phyloP scores from a whole-genome alignment of 2,113 vertebrate genomes.

The Dunckerocampus dactyliophorus region DNA sequence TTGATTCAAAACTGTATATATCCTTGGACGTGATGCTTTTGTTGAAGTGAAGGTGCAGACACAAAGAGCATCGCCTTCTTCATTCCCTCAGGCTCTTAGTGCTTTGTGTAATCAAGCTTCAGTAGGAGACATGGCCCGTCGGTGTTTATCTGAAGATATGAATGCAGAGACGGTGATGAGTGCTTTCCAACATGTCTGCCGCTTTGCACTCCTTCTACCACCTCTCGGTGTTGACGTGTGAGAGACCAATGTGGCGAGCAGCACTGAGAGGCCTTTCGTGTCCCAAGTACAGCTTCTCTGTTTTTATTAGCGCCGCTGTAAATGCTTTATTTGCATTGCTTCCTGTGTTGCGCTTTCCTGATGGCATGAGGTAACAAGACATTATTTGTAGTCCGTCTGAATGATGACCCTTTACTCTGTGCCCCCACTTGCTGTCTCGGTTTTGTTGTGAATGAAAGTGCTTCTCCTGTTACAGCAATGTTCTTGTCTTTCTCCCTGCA shows the following conservation, averaged over 20 bases:
- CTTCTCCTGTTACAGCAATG: constrained; percentile 21
- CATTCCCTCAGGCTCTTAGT: background rate
- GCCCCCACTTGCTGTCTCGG: background rate
- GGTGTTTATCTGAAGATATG: constrained; percentile 15
- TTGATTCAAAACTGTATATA: too few species aligned
- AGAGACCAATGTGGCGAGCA: constrained; percentile 13
- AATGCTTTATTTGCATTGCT: background rate
- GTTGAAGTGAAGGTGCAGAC: background rate
- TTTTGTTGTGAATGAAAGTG: constrained; percentile 20
- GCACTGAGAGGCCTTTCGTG: constrained; percentile 14
- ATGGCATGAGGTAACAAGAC: constrained; percentile 17
- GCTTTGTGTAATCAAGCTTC: constrained; percentile 3
- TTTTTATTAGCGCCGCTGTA: background rate
- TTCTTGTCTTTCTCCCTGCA: constrained; percentile 62
- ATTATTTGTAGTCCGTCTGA: constrained; percentile 5
- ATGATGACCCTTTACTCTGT: background rate
- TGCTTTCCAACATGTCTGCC: constrained; percentile 11
- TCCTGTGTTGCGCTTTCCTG: constrained; percentile 7
- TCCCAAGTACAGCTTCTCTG: background rate
- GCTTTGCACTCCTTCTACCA: constrained; percentile 5
- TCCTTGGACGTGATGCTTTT: too few species aligned
- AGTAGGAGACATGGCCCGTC: constrained; percentile 8
- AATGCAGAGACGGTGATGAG: constrained; percentile 4
- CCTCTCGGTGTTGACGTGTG: background rate
- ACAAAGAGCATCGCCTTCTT: constrained; percentile 4